Percentiles rank a stretch among this genome's conserved stretches.
Evolutionary conservation across 2,797 vertebrate species (phyloP).

Genomic region (Etheostoma nigrum): DNA sequence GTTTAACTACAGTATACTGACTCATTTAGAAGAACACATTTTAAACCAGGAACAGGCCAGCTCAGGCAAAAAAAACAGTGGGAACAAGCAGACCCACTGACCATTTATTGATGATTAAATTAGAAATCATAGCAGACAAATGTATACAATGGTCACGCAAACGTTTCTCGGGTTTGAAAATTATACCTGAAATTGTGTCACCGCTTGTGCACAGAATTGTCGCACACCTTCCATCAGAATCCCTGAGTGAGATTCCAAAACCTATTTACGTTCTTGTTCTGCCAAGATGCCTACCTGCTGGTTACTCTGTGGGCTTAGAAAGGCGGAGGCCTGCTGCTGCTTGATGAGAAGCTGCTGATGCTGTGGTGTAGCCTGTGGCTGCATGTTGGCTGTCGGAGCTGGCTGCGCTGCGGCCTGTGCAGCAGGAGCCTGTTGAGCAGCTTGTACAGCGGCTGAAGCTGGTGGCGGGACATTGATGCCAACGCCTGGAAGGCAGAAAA

Average conservation of each 20-base stretch:
- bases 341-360: constrained; percentile 92
- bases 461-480: constrained; percentile 71
- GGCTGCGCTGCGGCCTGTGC: constrained; percentile 70
- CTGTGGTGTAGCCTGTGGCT: constrained; percentile 88
- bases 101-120: not conserved
- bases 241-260: not conserved
- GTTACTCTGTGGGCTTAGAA: constrained; percentile 80
- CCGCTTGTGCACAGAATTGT: not conserved
- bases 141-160: not conserved
- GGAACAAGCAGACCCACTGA: not conserved
- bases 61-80: not conserved
- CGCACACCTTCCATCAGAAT: not conserved
- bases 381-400: constrained; percentile 79
- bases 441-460: constrained; percentile 79
- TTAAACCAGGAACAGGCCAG: not conserved
- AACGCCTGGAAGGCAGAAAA: constrained; percentile 47
- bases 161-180: not conserved
- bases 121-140: not conserved
- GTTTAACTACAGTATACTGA: not conserved
- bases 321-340: constrained; percentile 83
- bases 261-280: not conserved
- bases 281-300: constrained; percentile 80
- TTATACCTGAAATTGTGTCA: not conserved
- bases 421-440: constrained; percentile 79
- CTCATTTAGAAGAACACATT: not conserved